Conservation (phyloP, 2,888 invertebrate genomes). For the Lasioglossum pauxillum region DNA sequence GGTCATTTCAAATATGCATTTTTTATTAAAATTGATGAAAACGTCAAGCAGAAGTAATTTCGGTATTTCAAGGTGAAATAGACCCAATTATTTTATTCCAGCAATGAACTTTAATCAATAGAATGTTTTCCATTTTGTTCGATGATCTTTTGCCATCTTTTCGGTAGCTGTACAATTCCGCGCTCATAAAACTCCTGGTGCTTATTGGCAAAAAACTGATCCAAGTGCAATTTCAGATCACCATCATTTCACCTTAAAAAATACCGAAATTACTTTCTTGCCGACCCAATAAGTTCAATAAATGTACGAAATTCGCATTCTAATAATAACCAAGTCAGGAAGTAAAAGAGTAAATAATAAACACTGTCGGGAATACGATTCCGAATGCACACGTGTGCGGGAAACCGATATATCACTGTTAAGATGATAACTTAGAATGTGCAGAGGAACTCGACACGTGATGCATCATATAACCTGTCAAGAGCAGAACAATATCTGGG, state of each 20-base stretch:
- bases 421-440: constrained; percentile 4
- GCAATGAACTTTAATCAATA: no score
- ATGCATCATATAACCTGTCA: constrained; percentile 34
- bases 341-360: background rate
- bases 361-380: background rate
- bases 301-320: background rate
- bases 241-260: no score
- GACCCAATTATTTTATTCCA: no score
- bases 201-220: no score
- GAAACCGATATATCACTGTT: background rate
- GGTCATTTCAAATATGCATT: background rate
- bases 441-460: constrained; percentile 18
- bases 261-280: no score
- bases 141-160: no score
- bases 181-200: no score
- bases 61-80: no score
- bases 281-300: background rate
- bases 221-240: no score
- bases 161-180: no score
- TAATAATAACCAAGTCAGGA: background rate
- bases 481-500: constrained; percentile 32
- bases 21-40: background rate
- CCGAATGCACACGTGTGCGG: background rate
- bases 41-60: background rate
- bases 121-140: no score